Conservation (phyloP, 2,113 vertebrate species). For the Xenus cinereus region DNA sequence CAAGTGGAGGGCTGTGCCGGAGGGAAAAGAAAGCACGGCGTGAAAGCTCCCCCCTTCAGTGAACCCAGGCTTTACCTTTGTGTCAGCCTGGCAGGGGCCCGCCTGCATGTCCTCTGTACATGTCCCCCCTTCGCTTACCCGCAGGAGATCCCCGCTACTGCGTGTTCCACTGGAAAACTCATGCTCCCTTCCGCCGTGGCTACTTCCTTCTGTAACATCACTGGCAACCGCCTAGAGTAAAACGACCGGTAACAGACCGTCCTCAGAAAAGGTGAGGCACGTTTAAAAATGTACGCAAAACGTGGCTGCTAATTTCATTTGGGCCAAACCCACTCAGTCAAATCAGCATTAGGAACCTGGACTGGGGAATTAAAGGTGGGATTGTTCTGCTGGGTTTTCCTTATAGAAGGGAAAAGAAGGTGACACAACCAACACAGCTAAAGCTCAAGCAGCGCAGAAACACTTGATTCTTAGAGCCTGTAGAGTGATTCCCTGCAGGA, state of each 20-base stretch:
- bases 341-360: accelerated
- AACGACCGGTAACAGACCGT: background rate
- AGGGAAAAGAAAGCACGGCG: background rate
- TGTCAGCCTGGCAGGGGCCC: background rate
- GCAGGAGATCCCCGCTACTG: background rate
- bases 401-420: background rate
- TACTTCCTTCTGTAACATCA: background rate
- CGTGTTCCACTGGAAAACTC: background rate
- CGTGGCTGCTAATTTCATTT: background rate
- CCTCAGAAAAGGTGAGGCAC: background rate
- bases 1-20: background rate
- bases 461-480: background rate
- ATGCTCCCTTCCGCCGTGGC: background rate
- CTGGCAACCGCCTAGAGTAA: background rate
- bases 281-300: background rate
- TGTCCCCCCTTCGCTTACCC: background rate
- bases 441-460: background rate
- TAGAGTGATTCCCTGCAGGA: background rate
- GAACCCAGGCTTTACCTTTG: background rate
- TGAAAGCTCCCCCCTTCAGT: background rate
- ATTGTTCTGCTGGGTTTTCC: background rate
- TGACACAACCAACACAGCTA: background rate
- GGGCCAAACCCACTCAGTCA: background rate
- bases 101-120: background rate
- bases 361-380: background rate